These are phyloP conservation scores for Empidonax traillii DNA, from an alignment of 2,113 vertebrate species.

Conservation along the genomic window DNA sequence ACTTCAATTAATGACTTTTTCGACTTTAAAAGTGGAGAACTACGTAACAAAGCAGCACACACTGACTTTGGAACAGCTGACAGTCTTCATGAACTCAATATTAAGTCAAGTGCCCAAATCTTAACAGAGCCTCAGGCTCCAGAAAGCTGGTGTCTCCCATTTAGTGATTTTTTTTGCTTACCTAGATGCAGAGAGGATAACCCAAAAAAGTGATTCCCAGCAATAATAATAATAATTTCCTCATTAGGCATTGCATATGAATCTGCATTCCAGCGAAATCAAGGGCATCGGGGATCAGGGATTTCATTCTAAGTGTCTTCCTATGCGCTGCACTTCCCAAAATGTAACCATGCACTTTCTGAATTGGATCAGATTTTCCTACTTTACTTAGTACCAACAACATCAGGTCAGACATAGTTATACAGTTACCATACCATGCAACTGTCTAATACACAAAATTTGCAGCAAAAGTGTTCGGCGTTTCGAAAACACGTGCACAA, in stretches of 20 bases:
- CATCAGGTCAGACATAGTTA: not conserved
- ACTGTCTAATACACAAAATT: not conserved
- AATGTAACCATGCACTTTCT: not conserved
- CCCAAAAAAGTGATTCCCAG: not conserved
- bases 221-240: not conserved
- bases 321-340: not conserved
- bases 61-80: not conserved
- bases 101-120: not conserved
- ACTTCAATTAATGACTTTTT: not conserved
- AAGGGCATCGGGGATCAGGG: not conserved
- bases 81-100: not conserved
- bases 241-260: not conserved
- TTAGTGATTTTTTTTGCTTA: not conserved
- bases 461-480: not conserved
- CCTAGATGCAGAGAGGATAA: not conserved
- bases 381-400: not conserved
- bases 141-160: not conserved
- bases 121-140: not conserved
- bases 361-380: not conserved
- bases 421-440: not conserved
- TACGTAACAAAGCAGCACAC: not conserved
- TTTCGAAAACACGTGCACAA: not conserved
- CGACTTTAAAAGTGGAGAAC: not conserved
- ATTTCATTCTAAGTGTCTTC: not conserved
- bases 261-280: not conserved